Conservation (phyloP, 2,113 vertebrate species). For the Petaurus breviceps region DNA sequence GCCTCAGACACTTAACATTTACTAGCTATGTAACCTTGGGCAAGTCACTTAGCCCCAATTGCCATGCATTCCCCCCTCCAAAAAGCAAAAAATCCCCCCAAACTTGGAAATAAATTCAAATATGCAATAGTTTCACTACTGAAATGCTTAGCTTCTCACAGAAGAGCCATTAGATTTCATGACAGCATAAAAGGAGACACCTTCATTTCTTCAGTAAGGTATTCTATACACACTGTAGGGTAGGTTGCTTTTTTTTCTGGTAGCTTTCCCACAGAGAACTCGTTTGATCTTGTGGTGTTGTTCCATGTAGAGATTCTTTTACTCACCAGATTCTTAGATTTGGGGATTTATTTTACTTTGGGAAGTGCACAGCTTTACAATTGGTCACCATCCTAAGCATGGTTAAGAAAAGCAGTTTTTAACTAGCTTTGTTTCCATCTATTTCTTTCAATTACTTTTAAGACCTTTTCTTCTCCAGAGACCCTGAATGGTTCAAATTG, state of each 20-base stretch:
- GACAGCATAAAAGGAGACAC: background rate
- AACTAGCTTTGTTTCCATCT: background rate
- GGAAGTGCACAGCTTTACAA: background rate
- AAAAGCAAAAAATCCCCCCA: too few relatives aligned
- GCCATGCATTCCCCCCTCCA: too few relatives aligned
- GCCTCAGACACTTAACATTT: too few relatives aligned
- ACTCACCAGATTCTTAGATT: background rate
- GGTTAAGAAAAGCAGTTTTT: background rate
- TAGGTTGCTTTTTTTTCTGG: background rate
- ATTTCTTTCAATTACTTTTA: constrained; percentile 23
- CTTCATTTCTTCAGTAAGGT: background rate
- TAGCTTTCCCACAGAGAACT: background rate
- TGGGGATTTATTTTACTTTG: constrained; percentile 30
- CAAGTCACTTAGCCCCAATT: too few relatives aligned
- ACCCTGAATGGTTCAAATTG: constrained; percentile 9
- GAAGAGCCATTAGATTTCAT: background rate
- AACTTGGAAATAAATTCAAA: background rate
- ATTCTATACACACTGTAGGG: background rate
- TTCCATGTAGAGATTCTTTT: background rate
- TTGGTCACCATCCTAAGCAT: constrained; percentile 8
- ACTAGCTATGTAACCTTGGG: too few relatives aligned
- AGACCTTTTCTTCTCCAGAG: constrained; percentile 40
- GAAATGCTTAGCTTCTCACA: background rate
- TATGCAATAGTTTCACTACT: background rate
- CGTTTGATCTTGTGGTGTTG: background rate